These are phyloP conservation scores for Harpagoxenus sublaevis DNA, from an alignment of 2,888 invertebrate species.

Conservation along the genomic window DNA sequence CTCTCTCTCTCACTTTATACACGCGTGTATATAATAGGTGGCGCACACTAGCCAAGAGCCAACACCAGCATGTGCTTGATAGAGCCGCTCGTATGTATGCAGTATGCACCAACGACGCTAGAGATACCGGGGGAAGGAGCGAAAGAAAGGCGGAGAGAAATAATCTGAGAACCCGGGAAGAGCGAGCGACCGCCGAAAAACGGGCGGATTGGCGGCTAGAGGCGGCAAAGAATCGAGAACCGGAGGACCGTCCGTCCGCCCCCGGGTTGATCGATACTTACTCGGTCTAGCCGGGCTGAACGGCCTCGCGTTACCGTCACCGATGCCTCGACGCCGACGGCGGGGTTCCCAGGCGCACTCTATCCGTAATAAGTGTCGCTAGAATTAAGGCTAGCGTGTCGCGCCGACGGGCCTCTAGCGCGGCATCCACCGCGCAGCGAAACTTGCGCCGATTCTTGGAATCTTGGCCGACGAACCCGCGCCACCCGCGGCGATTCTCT, in stretches of 20 bases:
- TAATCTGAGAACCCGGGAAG: not conserved
- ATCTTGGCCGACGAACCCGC: not conserved
- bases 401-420: not conserved
- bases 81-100: slow-evolving; percentile 58
- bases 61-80: not conserved
- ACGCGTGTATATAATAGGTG: not conserved
- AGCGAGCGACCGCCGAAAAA: not conserved
- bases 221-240: not conserved
- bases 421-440: slow-evolving; percentile 46
- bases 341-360: not conserved
- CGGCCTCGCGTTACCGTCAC: slow-evolving; percentile 4
- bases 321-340: slow-evolving; percentile 13
- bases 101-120: slow-evolving; percentile 39
- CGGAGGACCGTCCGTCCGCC: not conserved
- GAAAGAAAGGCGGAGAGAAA: not conserved
- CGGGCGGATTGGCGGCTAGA: not conserved
- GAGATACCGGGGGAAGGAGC: slow-evolving; percentile 11
- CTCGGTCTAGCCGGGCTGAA: slow-evolving; percentile 14
- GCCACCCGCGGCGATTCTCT: not conserved
- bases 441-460: slow-evolving; percentile 22
- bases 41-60: not conserved
- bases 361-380: slow-evolving; percentile 29
- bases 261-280: slow-evolving; percentile 44
- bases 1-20: not conserved
- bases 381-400: not conserved